Percentiles rank a stretch among this genome's conserved stretches.
These are phyloP conservation scores for Lampris incognitus DNA, from an alignment of 2,113 vertebrate species.

Conservation along the genomic window DNA sequence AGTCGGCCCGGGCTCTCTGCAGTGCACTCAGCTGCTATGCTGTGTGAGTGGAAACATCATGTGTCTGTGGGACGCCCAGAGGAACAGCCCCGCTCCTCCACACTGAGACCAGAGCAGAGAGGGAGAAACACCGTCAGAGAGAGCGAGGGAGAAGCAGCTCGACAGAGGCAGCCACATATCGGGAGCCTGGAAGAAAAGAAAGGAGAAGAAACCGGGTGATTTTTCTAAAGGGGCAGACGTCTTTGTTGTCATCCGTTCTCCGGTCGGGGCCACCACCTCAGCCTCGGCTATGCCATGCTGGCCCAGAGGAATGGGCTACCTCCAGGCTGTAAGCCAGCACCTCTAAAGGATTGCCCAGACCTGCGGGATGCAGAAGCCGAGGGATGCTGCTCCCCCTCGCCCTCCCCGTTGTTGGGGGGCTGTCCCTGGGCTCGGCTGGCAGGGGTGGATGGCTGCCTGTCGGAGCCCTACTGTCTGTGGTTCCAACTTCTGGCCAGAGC, in stretches of 20 bases:
- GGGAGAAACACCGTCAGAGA: not conserved
- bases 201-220: not conserved
- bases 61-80: slow-evolving; percentile 68
- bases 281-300: slow-evolving; percentile 78
- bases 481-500: slow-evolving; percentile 80
- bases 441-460: slow-evolving; percentile 77
- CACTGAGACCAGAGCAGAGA: slow-evolving; percentile 38
- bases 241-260: slow-evolving; percentile 8
- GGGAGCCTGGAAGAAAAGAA: slow-evolving; percentile 10
- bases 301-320: slow-evolving; percentile 76
- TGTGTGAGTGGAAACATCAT: slow-evolving; percentile 77
- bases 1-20: slow-evolving; percentile 63
- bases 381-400: slow-evolving; percentile 67
- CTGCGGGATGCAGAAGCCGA: slow-evolving; percentile 54
- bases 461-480: slow-evolving; percentile 82
- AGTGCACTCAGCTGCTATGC: slow-evolving; percentile 54
- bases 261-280: slow-evolving; percentile 13
- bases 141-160: slow-evolving; percentile 14
- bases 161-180: slow-evolving; percentile 18
- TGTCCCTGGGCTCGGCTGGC: slow-evolving; percentile 80
- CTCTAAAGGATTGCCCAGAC: slow-evolving; percentile 65
- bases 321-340: slow-evolving; percentile 58
- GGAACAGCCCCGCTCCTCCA: slow-evolving; percentile 61
- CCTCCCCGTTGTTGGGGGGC: slow-evolving; percentile 57
- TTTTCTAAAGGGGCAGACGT: not conserved